A percentile compares a stretch with the other conserved stretches of the same genome.
Evolutionary conservation across 2,797 vertebrate species (phyloP).

Genomic region (Cichlasoma orientale): DNA sequence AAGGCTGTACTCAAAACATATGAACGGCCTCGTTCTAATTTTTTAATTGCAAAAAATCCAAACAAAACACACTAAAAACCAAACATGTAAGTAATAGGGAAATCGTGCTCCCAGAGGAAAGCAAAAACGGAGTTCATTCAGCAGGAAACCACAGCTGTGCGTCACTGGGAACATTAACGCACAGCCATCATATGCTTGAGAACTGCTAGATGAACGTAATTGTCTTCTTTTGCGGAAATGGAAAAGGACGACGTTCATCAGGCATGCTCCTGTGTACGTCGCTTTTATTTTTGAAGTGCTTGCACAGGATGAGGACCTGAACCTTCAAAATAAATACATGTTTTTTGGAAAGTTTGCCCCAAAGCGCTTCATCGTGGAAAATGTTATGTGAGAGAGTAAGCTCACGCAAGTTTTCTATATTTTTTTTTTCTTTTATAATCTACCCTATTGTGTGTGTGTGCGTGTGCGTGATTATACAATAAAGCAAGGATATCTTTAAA

Average conservation of each 20-base stretch:
- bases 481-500: conserved; percentile 33
- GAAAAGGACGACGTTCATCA: neutral
- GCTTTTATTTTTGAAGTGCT: neutral
- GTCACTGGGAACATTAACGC: conserved; percentile 15
- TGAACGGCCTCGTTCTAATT: too few species aligned
- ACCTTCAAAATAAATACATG: neutral
- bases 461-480: neutral
- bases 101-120: neutral
- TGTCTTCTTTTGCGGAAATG: neutral
- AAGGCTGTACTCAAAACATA: neutral
- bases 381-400: neutral
- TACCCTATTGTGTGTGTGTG: neutral
- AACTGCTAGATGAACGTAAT: neutral
- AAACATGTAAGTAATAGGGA: neutral
- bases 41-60: too few species aligned
- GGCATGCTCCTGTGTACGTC: conserved; percentile 4
- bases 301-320: neutral
- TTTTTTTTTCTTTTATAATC: neutral
- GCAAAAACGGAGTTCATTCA: neutral
- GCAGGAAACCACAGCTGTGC: neutral
- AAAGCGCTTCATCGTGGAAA: neutral
- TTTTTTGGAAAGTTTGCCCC: neutral
- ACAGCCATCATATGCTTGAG: neutral
- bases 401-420: neutral
- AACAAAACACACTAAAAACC: neutral